Conservation (phyloP, 2,888 invertebrate species). For the Dendrolimus pini region DNA sequence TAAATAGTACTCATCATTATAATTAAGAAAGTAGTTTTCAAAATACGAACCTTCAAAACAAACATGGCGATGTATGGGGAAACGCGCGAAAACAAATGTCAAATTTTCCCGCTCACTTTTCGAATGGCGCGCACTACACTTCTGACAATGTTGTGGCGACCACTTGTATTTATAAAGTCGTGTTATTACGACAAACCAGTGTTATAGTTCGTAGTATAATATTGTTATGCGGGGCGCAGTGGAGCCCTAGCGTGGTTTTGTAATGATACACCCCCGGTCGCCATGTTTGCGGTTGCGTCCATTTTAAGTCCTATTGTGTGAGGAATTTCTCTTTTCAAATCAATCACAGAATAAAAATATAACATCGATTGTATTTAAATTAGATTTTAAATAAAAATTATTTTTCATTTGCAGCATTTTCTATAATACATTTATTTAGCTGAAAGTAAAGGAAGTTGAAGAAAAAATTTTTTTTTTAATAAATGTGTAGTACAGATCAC, state of each 20-base stretch:
- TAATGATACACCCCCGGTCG: constrained; percentile 49
- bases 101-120: constrained; percentile 59
- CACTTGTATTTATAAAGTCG: constrained; percentile 73
- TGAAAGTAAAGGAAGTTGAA: too few species aligned
- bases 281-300: not conserved
- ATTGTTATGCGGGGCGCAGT: constrained; percentile 57
- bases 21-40: constrained; percentile 14
- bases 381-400: too few species aligned
- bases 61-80: constrained; percentile 46
- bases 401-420: too few species aligned
- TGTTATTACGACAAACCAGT: constrained; percentile 47
- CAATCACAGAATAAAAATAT: too few species aligned
- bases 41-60: constrained; percentile 62
- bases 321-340: not conserved
- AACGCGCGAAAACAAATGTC: constrained; percentile 32
- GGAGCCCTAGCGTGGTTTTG: constrained; percentile 52
- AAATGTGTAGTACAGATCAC: too few species aligned
- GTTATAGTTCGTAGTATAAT: constrained; percentile 22
- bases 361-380: too few species aligned
- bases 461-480: too few species aligned
- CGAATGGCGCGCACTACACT: constrained; percentile 44
- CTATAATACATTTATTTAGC: too few species aligned
- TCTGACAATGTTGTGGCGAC: constrained; percentile 39
- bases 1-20: too few species aligned
- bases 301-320: constrained; percentile 3